Conservation (phyloP, 2,113 vertebrate genomes). For the Sialia sialis region DNA sequence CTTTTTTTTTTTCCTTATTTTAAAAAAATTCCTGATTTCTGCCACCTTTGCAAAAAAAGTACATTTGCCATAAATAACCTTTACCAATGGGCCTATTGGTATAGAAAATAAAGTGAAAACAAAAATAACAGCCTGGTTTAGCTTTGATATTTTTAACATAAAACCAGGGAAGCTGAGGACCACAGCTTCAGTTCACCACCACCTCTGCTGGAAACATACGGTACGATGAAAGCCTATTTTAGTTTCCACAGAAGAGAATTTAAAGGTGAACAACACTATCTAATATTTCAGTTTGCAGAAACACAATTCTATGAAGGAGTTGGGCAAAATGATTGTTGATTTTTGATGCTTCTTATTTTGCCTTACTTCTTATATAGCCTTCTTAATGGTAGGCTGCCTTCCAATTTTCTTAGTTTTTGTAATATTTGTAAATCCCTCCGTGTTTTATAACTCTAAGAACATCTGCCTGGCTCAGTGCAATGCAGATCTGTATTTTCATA, state of each 20-base stretch:
- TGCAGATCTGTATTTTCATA: background rate
- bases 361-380: background rate
- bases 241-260: background rate
- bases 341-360: background rate
- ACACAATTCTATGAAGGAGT: background rate
- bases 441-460: background rate
- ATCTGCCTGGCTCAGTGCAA: background rate
- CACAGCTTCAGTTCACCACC: background rate
- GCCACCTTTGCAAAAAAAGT: background rate
- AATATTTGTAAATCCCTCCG: background rate
- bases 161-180: background rate
- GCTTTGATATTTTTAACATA: background rate
- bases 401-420: background rate
- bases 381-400: background rate
- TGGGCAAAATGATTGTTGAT: background rate
- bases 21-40: background rate
- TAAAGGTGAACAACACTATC: background rate
- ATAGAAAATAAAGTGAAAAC: background rate
- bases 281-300: background rate
- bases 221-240: background rate
- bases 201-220: background rate
- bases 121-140: background rate
- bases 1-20: background rate
- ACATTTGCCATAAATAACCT: background rate
- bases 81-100: background rate